Base-by-base conservation (phyloP, 1,140 invertebrate species). In the Apis dorsata region DNA sequence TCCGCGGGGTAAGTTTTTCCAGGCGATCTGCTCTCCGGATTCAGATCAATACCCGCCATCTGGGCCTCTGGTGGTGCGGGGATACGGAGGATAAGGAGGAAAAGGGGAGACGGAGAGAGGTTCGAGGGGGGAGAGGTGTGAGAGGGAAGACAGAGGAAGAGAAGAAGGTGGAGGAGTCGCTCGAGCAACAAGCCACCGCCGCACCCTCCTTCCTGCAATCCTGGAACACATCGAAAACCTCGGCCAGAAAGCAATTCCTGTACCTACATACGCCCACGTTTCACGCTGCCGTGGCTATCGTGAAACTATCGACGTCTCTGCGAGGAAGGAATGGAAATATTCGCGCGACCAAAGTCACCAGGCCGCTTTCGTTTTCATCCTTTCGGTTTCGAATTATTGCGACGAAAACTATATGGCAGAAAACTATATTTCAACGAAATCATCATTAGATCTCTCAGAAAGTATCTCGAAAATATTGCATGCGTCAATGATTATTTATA, bases 1-100 rank as follows among this genome's bases (percentile, higher is more conserved):
- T 91, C 84, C 89, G 84, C 87, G 89, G 86, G 90, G 82, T 90
- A 91, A 91, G 89, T 92, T 91, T 93, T 93, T 93, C 91, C 91
- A 90, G 91, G 88, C 91, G 92, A 93, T 93, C 92, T 93, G 88
- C 90, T 92, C 89, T 91, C 89, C 89, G 90, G 91, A 93, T 93
- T 93, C 91, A 92, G 92, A 93, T 93, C 93, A 93, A 93, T 93
- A 93, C 92, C 89, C 88, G 87, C 90, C 90, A 92, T 93, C 91
- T 92, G 92, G 92, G 91, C 92, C 88, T 88, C 86, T 81, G 70
- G 66, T 86, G 34, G 34, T 34, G 34, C 66, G 81, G 74, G 84
- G 84, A 89, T 86, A 89, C 85, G 88, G 86, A 88, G 89, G 85
- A 88, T 85, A 86, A 89, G 85, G 79, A 84, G 85, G 87, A 81